Evolutionary conservation across 2,888 invertebrate species (phyloP).

Genomic region (Latrodectus hesperus): DNA sequence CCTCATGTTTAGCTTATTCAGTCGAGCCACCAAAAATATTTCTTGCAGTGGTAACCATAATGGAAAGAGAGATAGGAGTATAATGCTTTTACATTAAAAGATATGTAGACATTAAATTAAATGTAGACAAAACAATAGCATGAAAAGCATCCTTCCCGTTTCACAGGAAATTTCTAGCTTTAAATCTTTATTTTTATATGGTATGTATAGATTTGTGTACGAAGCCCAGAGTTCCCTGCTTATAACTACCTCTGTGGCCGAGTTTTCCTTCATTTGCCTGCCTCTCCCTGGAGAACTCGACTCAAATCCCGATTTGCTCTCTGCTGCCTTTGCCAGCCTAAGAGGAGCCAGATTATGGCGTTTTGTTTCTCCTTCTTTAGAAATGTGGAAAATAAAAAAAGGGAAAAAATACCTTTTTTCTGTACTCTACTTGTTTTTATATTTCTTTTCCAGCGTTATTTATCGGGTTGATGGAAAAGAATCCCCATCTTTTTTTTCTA

Average conservation of each 20-base stretch:
- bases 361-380: constrained; percentile 20
- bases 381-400: not conserved
- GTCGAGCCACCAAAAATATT: too few species aligned
- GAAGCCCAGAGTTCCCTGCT: constrained; percentile 29
- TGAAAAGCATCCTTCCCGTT: constrained; percentile 20
- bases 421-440: not conserved
- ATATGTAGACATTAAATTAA: not conserved
- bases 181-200: constrained; percentile 39
- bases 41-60: not conserved
- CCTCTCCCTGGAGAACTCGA: constrained; percentile 37
- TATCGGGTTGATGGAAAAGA: not conserved
- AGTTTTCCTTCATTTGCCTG: constrained; percentile 50
- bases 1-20: too few species aligned
- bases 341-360: constrained; percentile 54
- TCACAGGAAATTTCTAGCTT: constrained; percentile 40
- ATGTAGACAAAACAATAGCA: constrained; percentile 28
- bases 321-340: constrained; percentile 46
- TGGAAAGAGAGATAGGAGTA: not conserved
- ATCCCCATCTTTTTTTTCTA: not conserved
- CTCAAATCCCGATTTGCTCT: constrained; percentile 58
- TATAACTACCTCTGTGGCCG: constrained; percentile 50
- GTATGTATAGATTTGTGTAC: not conserved
- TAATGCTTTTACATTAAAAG: constrained; percentile 35
- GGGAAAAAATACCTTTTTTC: not conserved
- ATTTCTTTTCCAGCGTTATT: constrained; percentile 20